These are phyloP conservation scores for Centropus bengalensis DNA, from an alignment of 2,113 vertebrate species.

Conservation along the genomic window DNA sequence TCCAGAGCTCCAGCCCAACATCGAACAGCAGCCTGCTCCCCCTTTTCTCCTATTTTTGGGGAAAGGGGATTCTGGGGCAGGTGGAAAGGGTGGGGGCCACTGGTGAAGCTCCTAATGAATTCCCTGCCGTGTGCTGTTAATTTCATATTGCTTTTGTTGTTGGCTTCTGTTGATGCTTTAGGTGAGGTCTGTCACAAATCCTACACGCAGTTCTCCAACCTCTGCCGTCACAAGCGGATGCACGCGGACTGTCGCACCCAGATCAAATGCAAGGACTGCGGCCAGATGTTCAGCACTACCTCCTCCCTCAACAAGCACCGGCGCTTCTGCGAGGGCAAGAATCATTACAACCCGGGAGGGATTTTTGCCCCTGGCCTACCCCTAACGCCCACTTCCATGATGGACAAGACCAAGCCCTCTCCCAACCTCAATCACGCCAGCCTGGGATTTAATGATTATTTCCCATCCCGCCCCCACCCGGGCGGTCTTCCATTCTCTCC, in stretches of 20 bases:
- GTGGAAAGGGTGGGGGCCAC: fast-evolving
- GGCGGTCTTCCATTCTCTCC: constrained; percentile 88
- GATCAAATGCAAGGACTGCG: constrained; percentile 99
- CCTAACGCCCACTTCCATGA: constrained; percentile 88
- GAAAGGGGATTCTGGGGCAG: fast-evolving
- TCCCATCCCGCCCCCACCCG: constrained; percentile 90
- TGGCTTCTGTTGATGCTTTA: constrained; percentile 80
- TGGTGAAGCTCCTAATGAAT: fast-evolving
- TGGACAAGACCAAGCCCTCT: constrained; percentile 92
- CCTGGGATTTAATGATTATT: constrained; percentile 92
- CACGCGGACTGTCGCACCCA: constrained; percentile 99
- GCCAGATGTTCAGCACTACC: constrained; percentile 99
- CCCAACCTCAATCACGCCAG: constrained; percentile 86
- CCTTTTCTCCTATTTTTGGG: fast-evolving
- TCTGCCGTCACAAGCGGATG: constrained; percentile 99
- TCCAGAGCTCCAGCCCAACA: not conserved
- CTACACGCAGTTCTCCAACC: constrained; percentile 99
- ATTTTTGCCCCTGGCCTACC: constrained; percentile 92
- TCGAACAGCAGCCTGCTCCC: fast-evolving
- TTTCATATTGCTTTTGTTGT: constrained; percentile 68
- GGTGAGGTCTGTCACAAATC: constrained; percentile 99
- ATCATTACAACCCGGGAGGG: constrained; percentile 90
- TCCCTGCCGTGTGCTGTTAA: not conserved
- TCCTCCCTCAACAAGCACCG: constrained; percentile 99
- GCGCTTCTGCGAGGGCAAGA: constrained; percentile 99